These are phyloP conservation scores for Lochmaea crataegi DNA, from an alignment of 2,888 invertebrate species.

Conservation along the genomic window DNA sequence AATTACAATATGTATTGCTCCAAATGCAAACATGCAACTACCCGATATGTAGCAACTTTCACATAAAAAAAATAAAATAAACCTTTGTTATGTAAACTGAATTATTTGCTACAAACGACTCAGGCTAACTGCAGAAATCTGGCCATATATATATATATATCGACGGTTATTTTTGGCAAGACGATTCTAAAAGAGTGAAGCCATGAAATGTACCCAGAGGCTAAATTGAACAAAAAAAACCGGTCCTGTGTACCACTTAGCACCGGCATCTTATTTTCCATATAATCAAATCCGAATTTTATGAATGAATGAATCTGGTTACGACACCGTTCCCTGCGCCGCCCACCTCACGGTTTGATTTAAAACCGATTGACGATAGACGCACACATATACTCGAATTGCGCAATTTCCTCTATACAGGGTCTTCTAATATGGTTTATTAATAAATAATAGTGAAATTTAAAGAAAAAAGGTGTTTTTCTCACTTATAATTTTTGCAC, in stretches of 20 bases:
- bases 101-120: not conserved
- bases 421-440: not conserved
- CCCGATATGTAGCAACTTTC: not conserved
- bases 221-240: conserved; percentile 7
- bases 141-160: too few species aligned
- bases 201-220: not conserved
- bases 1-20: not conserved
- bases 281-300: conserved; percentile 34
- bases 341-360: conserved; percentile 21
- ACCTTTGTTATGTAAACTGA: not conserved
- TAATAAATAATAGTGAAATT: too few species aligned
- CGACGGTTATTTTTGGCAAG: not conserved
- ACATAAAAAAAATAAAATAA: not conserved
- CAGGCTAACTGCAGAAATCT: not conserved
- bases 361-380: conserved; percentile 27
- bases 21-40: not conserved
- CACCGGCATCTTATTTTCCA: conserved; percentile 29
- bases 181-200: not conserved
- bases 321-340: conserved; percentile 17
- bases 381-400: conserved; percentile 6
- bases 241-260: conserved; percentile 22
- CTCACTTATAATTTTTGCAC: too few species aligned
- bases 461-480: too few species aligned
- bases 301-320: conserved; percentile 39
- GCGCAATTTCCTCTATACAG: conserved; percentile 27